These are phyloP conservation scores for Portunus trituberculatus DNA, from an alignment of 1,140 invertebrate genomes.

Conservation along the genomic window DNA sequence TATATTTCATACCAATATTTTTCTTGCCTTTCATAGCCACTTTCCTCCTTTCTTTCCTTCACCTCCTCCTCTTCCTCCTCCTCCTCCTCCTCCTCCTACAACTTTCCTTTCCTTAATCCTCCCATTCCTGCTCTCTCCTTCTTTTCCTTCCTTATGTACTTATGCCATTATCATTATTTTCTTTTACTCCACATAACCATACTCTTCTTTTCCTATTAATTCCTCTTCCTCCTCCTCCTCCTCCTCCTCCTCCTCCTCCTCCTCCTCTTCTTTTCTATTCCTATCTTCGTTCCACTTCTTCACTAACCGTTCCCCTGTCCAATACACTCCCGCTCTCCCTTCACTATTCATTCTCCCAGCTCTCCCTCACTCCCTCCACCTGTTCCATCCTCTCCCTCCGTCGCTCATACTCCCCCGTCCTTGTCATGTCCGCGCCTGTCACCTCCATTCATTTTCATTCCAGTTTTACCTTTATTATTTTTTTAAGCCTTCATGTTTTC, in stretches of 20 bases:
- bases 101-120: not conserved
- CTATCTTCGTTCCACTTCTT: not conserved
- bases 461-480: too few species aligned
- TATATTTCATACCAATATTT: not conserved
- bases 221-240: not conserved
- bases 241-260: not conserved
- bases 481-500: not conserved
- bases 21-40: too few species aligned
- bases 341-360: constrained; percentile 5
- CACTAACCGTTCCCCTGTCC: not conserved
- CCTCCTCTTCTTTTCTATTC: not conserved
- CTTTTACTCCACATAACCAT: too few species aligned
- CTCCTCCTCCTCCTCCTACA: not conserved
- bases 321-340: not conserved
- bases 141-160: not conserved
- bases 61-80: not conserved
- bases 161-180: too few species aligned
- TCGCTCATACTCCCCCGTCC: not conserved
- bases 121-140: not conserved
- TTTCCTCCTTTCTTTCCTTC: not conserved
- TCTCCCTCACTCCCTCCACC: not conserved
- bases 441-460: too few species aligned
- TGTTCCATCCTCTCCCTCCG: not conserved
- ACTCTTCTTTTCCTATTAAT: not conserved
- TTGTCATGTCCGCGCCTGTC: too few species aligned